Base-by-base conservation (phyloP, 2,797 vertebrate species). In the Columba guinea region DNA sequence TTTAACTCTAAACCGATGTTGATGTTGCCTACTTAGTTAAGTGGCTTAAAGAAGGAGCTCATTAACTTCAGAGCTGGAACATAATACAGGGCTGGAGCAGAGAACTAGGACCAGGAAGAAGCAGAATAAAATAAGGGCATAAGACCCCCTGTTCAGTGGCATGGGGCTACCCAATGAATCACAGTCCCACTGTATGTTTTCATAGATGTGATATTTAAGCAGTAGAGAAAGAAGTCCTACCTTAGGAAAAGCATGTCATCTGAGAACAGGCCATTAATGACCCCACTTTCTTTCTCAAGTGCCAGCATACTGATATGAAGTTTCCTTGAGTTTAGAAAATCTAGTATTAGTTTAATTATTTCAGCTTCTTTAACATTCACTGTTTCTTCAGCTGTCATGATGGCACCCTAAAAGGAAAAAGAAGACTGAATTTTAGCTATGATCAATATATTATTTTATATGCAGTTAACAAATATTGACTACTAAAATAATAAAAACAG, bases 241-340 rank as follows among this genome's bases (percentile, higher is more conserved):
- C 99, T 99, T 91, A 99, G 98, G 95, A 99, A 99, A 91, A 99
- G 99, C 99, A 99, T 99, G 94, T 99, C 99, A 82, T 99, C 99
- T 30, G 99, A 99, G 98, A 99, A 99, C 22, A 99, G 98, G 24
- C 99, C 99, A 87, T 99, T 99, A 69, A 99, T 99, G 94, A 99
- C 98, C 2, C 99, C 99, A 4, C 99, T 99, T 97, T 99, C 99
- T 95, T 99, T 99, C 96, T 99, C 99, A 53, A 99, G 97, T 12
- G 99, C 99, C 96, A 99, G 94, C 99, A 99, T 99, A 95, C 99
- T 99, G 96, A 99, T 99, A 95, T 99, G 99, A 93, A 99, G 99
- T 97, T 99, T 99, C 96, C 98, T 98, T 94, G 98, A 98, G 98
- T 98, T 98, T 91, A 99, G 98, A 96, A 99, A 99, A 97, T 99